A percentile compares a stretch with the other conserved stretches of the same genome.
These are phyloP conservation scores for Orientallactaga sibirica DNA, from an alignment of 2,797 vertebrate genomes.

Conservation along the genomic window DNA sequence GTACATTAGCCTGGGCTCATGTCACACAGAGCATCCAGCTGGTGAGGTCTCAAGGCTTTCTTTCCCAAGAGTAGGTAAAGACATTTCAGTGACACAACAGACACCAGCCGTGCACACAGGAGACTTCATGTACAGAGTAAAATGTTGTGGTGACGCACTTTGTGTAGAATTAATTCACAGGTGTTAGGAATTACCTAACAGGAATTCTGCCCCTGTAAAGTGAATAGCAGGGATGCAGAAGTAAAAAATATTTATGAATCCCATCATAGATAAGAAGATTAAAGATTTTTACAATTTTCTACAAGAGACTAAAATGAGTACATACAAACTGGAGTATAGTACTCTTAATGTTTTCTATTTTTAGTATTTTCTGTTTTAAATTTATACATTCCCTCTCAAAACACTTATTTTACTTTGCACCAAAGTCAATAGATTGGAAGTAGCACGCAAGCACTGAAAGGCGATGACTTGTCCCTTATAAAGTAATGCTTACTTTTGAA, in stretches of 20 bases:
- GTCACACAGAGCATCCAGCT: background rate
- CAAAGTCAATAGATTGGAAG: background rate
- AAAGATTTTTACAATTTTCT: slow-evolving; percentile 2
- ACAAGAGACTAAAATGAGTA: slow-evolving; percentile 8
- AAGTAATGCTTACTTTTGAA: slow-evolving; percentile 44
- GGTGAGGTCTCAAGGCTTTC: background rate
- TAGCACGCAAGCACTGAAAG: background rate
- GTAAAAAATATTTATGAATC: slow-evolving; percentile 30
- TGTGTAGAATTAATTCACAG: background rate
- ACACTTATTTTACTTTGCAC: slow-evolving; percentile 15
- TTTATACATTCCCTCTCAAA: background rate
- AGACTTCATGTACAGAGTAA: background rate
- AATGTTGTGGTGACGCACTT: background rate
- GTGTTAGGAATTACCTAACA: background rate
- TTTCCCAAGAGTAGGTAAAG: background rate
- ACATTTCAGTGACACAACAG: background rate
- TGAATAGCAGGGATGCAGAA: background rate
- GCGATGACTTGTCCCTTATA: background rate
- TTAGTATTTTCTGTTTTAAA: slow-evolving; percentile 18
- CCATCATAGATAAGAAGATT: background rate
- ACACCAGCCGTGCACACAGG: background rate
- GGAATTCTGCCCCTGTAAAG: background rate
- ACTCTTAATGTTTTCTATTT: background rate
- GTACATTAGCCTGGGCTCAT: background rate
- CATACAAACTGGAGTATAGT: background rate